These are phyloP conservation scores for Chaetophractus vellerosus DNA, from an alignment of 2,797 vertebrate species.

Conservation along the genomic window DNA sequence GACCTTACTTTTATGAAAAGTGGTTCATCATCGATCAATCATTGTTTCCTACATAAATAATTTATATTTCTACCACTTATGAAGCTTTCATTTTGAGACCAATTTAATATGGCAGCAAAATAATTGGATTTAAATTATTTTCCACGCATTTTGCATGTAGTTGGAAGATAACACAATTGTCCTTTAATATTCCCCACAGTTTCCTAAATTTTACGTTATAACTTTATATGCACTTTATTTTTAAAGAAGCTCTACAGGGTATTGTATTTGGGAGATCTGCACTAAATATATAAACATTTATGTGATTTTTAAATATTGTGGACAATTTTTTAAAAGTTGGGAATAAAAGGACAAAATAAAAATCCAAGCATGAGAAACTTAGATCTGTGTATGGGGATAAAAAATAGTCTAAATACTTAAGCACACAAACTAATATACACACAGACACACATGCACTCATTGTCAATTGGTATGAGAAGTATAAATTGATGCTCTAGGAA, in stretches of 20 bases:
- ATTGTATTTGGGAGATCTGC: not conserved
- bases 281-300: not conserved
- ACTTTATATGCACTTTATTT: not conserved
- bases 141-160: not conserved
- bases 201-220: not conserved
- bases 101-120: not conserved
- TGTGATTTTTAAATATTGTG: not conserved
- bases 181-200: not conserved
- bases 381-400: not conserved
- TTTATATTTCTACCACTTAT: not conserved
- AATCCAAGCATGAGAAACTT: not conserved
- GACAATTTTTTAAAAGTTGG: not conserved
- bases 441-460: not conserved
- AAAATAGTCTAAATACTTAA: not conserved
- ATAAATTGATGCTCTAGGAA: not conserved
- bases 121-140: conserved; percentile 3
- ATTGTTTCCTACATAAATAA: not conserved
- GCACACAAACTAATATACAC: not conserved
- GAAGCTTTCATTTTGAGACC: not conserved
- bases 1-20: conserved; percentile 8
- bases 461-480: not conserved
- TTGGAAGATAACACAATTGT: not conserved
- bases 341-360: not conserved
- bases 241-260: not conserved
- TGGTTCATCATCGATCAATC: not conserved